A percentile compares a stretch with the other conserved stretches of the same genome.
Conservation (phyloP, 2,113 vertebrate species). For the Sporophila hypoxantha region DNA sequence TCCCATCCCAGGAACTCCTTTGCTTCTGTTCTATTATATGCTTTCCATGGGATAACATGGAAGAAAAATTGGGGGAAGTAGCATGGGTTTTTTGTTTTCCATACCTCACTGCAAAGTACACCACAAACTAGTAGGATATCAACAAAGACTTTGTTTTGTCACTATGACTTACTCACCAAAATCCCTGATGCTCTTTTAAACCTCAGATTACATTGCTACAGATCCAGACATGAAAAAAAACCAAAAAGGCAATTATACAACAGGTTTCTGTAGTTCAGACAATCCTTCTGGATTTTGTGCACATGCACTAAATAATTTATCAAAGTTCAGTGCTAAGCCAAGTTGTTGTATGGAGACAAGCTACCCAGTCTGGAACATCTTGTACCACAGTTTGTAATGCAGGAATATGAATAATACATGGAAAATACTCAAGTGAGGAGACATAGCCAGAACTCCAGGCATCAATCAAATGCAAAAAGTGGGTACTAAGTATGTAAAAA, state of each 20-base stretch:
- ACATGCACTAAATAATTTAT: slow-evolving; percentile 14
- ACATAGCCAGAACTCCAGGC: not conserved
- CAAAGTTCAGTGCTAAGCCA: slow-evolving; percentile 9
- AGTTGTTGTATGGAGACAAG: slow-evolving; percentile 17
- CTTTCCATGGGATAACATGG: not conserved
- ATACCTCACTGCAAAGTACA: not conserved
- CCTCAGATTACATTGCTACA: not conserved
- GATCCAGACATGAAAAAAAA: not conserved
- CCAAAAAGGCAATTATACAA: not conserved
- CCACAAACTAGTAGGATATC: not conserved
- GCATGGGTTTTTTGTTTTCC: not conserved
- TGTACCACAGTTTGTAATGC: slow-evolving; percentile 9
- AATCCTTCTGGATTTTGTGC: slow-evolving; percentile 3
- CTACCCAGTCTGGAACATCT: slow-evolving; percentile 39
- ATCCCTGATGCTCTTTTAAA: not conserved
- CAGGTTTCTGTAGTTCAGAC: slow-evolving; percentile 5
- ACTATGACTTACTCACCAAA: not conserved
- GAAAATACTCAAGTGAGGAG: slow-evolving; percentile 19
- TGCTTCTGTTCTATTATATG: not conserved
- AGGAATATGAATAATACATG: slow-evolving; percentile 10
- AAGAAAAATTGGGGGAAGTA: not conserved
- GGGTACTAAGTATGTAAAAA: not conserved
- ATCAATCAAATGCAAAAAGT: not conserved
- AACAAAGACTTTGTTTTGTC: not conserved
- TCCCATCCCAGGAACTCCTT: not conserved